Percentiles rank a stretch among this genome's conserved stretches.
Conservation (phyloP, 53 echinoderm and acorn worm species). For the Temnopleurus reevesii region DNA sequence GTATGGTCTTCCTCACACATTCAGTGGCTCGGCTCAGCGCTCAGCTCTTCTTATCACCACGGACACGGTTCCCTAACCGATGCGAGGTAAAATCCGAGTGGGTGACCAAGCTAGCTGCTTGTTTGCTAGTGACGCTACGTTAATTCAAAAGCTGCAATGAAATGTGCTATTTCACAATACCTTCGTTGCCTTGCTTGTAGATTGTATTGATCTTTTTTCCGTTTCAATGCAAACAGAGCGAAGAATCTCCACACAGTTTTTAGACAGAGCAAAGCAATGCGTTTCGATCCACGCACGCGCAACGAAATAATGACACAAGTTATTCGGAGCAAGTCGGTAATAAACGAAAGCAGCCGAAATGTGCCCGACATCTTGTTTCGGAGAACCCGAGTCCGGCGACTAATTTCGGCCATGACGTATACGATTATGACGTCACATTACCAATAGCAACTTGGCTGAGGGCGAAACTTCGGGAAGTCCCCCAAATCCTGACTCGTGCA, state of each 20-base stretch:
- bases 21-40: conserved; percentile 1
- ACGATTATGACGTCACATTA: conserved; percentile 31
- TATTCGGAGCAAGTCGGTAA: not conserved
- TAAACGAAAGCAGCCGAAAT: conserved; percentile 44
- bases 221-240: not conserved
- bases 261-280: too few relatives aligned
- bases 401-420: conserved; percentile 46
- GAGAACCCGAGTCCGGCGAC: conserved; percentile 9
- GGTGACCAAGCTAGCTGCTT: not conserved
- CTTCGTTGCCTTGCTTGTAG: not conserved
- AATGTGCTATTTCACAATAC: conserved; percentile 15
- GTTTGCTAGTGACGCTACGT: not conserved
- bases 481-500: conserved; percentile 19
- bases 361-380: conserved; percentile 18
- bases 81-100: not conserved
- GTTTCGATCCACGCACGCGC: not conserved
- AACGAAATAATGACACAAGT: not conserved
- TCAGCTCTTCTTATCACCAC: not conserved
- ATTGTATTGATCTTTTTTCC: conserved; percentile 6
- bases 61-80: not conserved
- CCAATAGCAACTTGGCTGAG: not conserved
- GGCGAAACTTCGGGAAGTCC: conserved; percentile 39
- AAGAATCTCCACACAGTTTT: too few relatives aligned
- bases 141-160: not conserved
- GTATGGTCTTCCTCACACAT: conserved; percentile 46